Base-by-base conservation (phyloP, 1,140 invertebrate genomes). In the Brevipalpus yothersi region DNA sequence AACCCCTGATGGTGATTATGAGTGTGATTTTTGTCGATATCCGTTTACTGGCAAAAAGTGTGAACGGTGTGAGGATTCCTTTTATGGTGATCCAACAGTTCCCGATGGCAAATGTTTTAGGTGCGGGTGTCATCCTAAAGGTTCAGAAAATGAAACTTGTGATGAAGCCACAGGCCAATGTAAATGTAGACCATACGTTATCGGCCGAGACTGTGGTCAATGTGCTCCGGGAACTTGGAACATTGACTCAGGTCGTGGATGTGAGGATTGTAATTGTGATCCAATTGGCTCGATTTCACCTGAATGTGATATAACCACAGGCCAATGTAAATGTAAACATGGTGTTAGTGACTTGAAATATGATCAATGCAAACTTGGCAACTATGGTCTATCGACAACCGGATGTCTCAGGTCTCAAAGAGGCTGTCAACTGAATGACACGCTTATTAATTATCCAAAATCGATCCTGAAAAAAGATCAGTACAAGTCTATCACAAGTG, bases 41-140 rank as follows among this genome's bases (percentile, higher is more conserved):
- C 93, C 93, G 0, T 94, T 94, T 67, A 81, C 80, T 17, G 93
- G 93, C 0, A 80, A 83, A 62, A 85, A 86, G 67, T 97, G 93
- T 70, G 87, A 96, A 75, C 80, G 85, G 59, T 92, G 88, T 72
- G 82, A 83, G 61, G 77, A 83, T 66, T 88, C 88, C 2, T 94
- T 80, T 72, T 94, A 79, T 72, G 91, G 91, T 3, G 79, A 86
- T 63, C 88, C 90, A 1, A 68, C 76, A 1, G 72, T 74, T 51
- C 67, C 75, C 1, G 86, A 85, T 12, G 79, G 79, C 42, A 76
- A 67, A 5, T 95, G 90, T 67, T 71, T 78, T n/a, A n/a, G n/a
- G 0, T 93, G 89, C 68, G 74, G 78, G 43, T 94, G 89, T 43
- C 17, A 57, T 31, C 19, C 40, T 1, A 89, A 90, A 64, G 86